Percentiles rank a stretch among this genome's conserved stretches.
Conservation (phyloP, 1,140 invertebrate genomes). For the Brachionus manjavacas region DNA sequence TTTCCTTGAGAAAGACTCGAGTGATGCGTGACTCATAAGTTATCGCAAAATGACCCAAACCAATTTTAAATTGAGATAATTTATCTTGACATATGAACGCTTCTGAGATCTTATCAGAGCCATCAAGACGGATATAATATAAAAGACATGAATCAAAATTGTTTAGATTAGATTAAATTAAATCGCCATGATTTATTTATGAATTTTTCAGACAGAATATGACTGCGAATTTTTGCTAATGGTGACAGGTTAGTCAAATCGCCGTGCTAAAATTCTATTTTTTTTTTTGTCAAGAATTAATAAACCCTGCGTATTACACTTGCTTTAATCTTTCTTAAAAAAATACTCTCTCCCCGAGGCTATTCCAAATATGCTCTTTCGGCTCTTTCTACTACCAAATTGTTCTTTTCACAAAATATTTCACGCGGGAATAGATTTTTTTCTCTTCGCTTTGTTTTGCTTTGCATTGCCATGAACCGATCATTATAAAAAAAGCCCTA, state of each 20-base stretch:
- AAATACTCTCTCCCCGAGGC: not conserved
- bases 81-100: not conserved
- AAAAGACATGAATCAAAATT: constrained; percentile 31
- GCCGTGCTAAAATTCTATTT: not conserved
- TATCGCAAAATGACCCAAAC: not conserved
- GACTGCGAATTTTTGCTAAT: not conserved
- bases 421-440: not conserved
- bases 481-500: not conserved
- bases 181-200: not conserved
- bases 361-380: not conserved
- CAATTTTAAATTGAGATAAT: not conserved
- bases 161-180: constrained; percentile 18
- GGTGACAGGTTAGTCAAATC: not conserved
- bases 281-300: not conserved
- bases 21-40: not conserved
- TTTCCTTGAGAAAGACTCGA: not conserved
- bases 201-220: not conserved
- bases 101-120: not conserved
- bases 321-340: not conserved
- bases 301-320: not conserved
- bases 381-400: not conserved
- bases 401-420: not conserved
- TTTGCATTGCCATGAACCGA: not conserved
- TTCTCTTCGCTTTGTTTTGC: not conserved
- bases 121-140: not conserved